Conservation (phyloP, 2,888 invertebrate species). For the Hylaea fasciaria region DNA sequence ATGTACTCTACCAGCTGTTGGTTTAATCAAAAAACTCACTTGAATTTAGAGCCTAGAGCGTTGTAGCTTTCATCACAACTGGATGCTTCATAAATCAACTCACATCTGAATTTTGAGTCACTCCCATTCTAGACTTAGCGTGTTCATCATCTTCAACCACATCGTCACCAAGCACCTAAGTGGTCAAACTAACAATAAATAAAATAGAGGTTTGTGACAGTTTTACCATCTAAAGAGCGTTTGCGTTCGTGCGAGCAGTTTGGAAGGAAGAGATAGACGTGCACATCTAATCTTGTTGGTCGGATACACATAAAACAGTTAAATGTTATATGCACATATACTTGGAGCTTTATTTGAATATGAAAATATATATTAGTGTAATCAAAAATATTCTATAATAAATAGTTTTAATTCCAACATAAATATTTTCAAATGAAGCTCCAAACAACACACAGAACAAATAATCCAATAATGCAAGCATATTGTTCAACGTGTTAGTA, state of each 20-base stretch:
- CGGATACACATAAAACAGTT: conserved; percentile 71
- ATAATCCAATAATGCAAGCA: conserved; percentile 71
- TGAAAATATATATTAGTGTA: not conserved
- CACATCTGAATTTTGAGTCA: too few species aligned
- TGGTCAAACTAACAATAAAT: not conserved
- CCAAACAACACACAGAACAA: conserved; percentile 61
- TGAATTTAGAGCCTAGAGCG: too few species aligned
- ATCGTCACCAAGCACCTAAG: too few species aligned
- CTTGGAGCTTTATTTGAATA: conserved; percentile 53
- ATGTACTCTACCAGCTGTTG: too few species aligned
- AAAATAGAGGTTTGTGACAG: conserved; percentile 39
- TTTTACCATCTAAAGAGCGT: conserved; percentile 57
- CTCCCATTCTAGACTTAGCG: too few species aligned
- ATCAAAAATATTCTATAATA: too few species aligned
- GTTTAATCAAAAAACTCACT: too few species aligned
- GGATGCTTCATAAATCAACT: too few species aligned
- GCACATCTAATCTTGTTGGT: conserved; percentile 79
- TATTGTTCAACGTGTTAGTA: conserved; percentile 55
- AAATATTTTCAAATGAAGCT: conserved; percentile 56
- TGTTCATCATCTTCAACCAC: too few species aligned
- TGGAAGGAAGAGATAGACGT: conserved; percentile 66
- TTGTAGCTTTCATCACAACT: too few species aligned
- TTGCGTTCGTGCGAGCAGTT: conserved; percentile 48
- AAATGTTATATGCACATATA: conserved; percentile 62
- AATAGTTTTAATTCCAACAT: too few species aligned